A percentile compares a stretch with the other conserved stretches of the same genome.
These are phyloP conservation scores for Oryzias javanicus DNA, from an alignment of 2,113 vertebrate genomes.

Conservation along the genomic window DNA sequence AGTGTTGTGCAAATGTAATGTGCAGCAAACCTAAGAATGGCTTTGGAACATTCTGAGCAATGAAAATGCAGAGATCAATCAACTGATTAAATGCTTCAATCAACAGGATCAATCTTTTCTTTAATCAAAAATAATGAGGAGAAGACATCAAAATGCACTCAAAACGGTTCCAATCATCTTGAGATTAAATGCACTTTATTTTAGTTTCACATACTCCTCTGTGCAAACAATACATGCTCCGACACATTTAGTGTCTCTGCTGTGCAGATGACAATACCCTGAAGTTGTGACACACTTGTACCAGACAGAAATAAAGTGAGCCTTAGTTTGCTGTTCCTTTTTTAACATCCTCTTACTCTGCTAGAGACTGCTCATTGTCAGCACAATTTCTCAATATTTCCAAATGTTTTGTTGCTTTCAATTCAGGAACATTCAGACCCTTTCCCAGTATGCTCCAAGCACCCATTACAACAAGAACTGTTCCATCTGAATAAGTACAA, in stretches of 20 bases:
- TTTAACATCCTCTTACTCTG: conserved; percentile 75
- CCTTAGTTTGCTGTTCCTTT: conserved; percentile 68
- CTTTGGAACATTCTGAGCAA: conserved; percentile 1
- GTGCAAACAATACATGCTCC: not conserved
- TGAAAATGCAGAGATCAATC: not conserved
- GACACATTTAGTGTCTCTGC: conserved; percentile 14
- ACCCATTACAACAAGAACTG: too few relatives aligned
- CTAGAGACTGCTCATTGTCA: conserved; percentile 48
- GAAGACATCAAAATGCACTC: too few relatives aligned
- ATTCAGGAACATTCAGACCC: too few relatives aligned
- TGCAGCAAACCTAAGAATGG: conserved; percentile 7
- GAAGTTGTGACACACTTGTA: conserved; percentile 66
- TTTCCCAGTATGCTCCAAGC: too few relatives aligned
- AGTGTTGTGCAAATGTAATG: conserved; percentile 16
- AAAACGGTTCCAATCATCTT: too few relatives aligned
- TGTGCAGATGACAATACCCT: conserved; percentile 35
- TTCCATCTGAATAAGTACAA: too few relatives aligned
- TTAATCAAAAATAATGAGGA: too few relatives aligned
- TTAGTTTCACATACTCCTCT: too few relatives aligned
- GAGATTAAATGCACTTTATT: too few relatives aligned
- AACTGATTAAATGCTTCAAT: conserved; percentile 6
- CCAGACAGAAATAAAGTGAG: conserved; percentile 66
- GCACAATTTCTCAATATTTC: conserved; percentile 53
- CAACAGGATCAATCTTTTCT: not conserved
- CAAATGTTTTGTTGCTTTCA: conserved; percentile 27